phyloP scores from a whole-genome alignment of 2,113 vertebrate genomes.

The Scophthalmus maximus region DNA sequence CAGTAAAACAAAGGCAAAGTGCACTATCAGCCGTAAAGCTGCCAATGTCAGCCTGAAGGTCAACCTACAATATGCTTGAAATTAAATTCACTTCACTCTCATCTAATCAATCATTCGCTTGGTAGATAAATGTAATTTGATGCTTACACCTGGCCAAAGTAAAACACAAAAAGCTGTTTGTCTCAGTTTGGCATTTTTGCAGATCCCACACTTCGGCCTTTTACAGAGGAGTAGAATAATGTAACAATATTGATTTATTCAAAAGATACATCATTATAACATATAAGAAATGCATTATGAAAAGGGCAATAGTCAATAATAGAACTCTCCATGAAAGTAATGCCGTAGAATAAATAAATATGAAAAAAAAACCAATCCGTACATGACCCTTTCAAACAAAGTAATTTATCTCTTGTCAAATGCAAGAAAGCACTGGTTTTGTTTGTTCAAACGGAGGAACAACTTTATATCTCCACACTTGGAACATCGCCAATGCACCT shows the following conservation, averaged over 20 bases:
- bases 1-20: not conserved
- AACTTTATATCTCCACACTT: no score
- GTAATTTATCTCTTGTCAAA: not conserved
- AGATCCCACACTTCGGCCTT: not conserved
- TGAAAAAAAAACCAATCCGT: no score
- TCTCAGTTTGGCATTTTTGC: not conserved
- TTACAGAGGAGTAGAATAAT: no score
- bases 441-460: not conserved
- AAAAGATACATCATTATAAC: no score
- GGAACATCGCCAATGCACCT: no score
- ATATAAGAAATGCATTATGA: no score
- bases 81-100: not conserved
- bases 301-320: no score
- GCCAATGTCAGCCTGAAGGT: not conserved
- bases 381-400: not conserved
- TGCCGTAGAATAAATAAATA: no score
- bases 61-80: not conserved
- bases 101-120: not conserved
- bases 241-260: no score
- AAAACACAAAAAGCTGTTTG: not conserved
- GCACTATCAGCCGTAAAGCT: not conserved
- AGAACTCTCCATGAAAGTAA: no score
- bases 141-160: not conserved
- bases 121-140: not conserved
- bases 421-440: not conserved